Conservation (phyloP, 2,113 vertebrate species). For the Pseudorasbora parva region DNA sequence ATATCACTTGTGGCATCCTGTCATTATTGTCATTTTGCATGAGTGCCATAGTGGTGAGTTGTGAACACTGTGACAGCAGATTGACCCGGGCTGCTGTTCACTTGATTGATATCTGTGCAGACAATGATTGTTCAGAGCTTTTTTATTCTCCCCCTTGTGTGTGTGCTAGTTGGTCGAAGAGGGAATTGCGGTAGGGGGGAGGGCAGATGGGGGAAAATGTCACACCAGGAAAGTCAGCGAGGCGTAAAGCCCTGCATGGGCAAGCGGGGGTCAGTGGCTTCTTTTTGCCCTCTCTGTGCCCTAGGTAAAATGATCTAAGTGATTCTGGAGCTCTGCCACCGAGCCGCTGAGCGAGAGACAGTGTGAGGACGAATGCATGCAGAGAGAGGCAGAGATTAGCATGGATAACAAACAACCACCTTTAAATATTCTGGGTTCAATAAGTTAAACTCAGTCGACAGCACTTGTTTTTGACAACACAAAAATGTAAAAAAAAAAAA, state of each 20-base stretch:
- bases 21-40: slow-evolving; percentile 77
- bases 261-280: slow-evolving; percentile 74
- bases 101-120: slow-evolving; percentile 79
- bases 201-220: slow-evolving; percentile 74
- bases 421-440: not conserved
- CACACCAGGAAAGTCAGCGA: slow-evolving; percentile 77
- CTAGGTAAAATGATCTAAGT: slow-evolving; percentile 87
- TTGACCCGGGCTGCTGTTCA: slow-evolving; percentile 79
- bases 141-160: slow-evolving; percentile 36
- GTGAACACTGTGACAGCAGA: slow-evolving; percentile 72
- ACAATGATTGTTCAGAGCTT: slow-evolving; percentile 71
- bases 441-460: not conserved
- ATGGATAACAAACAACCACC: slow-evolving; percentile 21
- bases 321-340: slow-evolving; percentile 79
- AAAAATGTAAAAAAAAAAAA: no score
- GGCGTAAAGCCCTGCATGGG: slow-evolving; percentile 75
- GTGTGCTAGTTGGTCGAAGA: slow-evolving; percentile 67
- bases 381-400: slow-evolving; percentile 17
- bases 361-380: slow-evolving; percentile 61
- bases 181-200: slow-evolving; percentile 62
- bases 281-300: slow-evolving; percentile 75
- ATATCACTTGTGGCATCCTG: slow-evolving; percentile 70
- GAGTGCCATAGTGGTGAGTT: slow-evolving; percentile 65
- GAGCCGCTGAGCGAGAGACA: slow-evolving; percentile 71
- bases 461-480: no score